Conservation (phyloP, 2,113 vertebrate genomes). For the Microtus pennsylvanicus region DNA sequence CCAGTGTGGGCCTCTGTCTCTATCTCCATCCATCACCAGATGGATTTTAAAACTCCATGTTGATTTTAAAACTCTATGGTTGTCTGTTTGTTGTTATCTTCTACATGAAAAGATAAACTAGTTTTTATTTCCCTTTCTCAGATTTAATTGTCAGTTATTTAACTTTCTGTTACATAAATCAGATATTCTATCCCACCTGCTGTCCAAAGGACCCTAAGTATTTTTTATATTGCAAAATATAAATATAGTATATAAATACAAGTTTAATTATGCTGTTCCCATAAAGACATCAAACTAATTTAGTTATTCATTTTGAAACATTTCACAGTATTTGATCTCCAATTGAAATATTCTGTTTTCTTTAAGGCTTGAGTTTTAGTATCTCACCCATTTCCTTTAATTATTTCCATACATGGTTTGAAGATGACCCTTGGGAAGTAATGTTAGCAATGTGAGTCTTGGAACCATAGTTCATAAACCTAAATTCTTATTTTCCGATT, state of each 20-base stretch:
- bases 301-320: background rate
- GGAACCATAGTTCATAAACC: background rate
- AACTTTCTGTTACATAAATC: background rate
- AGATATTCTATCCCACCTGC: background rate
- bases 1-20: too few species aligned
- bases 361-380: background rate
- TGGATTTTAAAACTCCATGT: too few species aligned
- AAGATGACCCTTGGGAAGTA: background rate
- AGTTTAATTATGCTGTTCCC: background rate
- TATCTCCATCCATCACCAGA: too few species aligned
- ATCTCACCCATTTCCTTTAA: conserved; percentile 32
- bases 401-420: background rate
- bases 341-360: background rate
- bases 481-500: conserved; percentile 5
- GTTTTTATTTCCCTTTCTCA: background rate
- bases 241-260: background rate
- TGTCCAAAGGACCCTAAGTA: background rate
- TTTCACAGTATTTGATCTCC: background rate
- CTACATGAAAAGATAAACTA: background rate
- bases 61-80: background rate
- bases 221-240: background rate
- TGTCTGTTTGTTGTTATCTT: background rate
- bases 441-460: background rate
- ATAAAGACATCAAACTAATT: background rate
- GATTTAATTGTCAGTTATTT: background rate